These are phyloP conservation scores for Alauda arvensis DNA, from an alignment of 2,797 vertebrate genomes.

Conservation along the genomic window DNA sequence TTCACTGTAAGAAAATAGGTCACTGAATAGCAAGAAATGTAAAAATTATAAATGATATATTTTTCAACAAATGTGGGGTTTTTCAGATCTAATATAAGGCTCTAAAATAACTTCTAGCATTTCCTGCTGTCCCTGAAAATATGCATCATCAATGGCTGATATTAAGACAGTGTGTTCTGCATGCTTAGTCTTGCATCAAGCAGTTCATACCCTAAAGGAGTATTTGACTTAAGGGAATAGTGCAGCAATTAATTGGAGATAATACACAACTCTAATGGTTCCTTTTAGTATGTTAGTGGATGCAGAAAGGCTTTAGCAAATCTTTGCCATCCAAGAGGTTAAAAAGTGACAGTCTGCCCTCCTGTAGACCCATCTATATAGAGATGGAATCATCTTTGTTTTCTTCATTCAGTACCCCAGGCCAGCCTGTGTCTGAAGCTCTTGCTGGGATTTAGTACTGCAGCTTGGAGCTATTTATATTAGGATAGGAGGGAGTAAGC, in stretches of 20 bases:
- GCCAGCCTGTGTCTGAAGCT: not conserved
- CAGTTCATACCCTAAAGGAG: not conserved
- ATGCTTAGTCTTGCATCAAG: not conserved
- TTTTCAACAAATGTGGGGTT: not conserved
- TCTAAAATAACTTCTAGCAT: not conserved
- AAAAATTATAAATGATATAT: not conserved
- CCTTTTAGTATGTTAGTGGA: not conserved
- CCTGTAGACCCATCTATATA: not conserved
- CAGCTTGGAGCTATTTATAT: conserved; percentile 27
- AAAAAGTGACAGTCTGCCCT: not conserved
- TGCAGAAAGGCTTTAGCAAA: not conserved
- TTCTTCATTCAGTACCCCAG: not conserved
- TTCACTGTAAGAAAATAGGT: not conserved
- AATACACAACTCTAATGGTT: not conserved
- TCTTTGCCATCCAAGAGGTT: not conserved
- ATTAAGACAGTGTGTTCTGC: not conserved
- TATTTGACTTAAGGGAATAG: not conserved
- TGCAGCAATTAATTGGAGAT: not conserved
- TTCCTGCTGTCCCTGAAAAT: not conserved
- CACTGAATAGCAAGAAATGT: not conserved
- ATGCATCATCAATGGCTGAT: not conserved
- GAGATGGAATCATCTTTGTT: conserved; percentile 27
- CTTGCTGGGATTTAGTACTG: conserved; percentile 9
- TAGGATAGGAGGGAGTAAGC: not conserved
- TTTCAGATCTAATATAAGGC: not conserved